Percentiles rank a stretch among this genome's conserved stretches.
Conservation (phyloP, 2,888 invertebrate species). For the Cerastis leucographa region DNA sequence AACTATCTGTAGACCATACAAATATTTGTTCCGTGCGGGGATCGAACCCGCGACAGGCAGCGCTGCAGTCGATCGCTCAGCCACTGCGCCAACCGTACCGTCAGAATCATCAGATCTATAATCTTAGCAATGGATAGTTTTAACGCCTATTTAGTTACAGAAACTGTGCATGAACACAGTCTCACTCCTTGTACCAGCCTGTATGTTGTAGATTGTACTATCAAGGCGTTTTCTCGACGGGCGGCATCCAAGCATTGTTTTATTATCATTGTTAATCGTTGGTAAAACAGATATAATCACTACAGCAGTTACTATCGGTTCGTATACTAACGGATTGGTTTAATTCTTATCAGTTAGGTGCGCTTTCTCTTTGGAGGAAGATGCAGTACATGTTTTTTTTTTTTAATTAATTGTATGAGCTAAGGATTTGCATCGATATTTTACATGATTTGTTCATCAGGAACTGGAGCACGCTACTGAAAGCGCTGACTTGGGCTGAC, state of each 20-base stretch:
- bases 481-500: no score
- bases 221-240: constrained; percentile 24
- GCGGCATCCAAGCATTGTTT: constrained; percentile 39
- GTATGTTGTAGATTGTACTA: constrained; percentile 15
- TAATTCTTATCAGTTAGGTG: constrained; percentile 6
- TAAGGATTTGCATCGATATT: neutral
- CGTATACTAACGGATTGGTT: constrained; percentile 16
- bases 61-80: no score
- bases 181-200: neutral
- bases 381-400: neutral
- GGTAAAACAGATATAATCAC: constrained; percentile 28
- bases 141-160: neutral
- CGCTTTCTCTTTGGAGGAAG: constrained; percentile 1
- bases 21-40: no score
- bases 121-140: no score
- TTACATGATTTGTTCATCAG: no score
- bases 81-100: no score
- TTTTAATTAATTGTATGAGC: neutral
- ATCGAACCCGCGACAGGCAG: no score
- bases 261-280: constrained; percentile 12
- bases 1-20: no score
- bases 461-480: no score
- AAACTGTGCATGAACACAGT: neutral
- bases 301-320: constrained; percentile 20
- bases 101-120: no score